phyloP scores from a whole-genome alignment of 2,113 vertebrate genomes.

The Stigmatopora nigra region DNA sequence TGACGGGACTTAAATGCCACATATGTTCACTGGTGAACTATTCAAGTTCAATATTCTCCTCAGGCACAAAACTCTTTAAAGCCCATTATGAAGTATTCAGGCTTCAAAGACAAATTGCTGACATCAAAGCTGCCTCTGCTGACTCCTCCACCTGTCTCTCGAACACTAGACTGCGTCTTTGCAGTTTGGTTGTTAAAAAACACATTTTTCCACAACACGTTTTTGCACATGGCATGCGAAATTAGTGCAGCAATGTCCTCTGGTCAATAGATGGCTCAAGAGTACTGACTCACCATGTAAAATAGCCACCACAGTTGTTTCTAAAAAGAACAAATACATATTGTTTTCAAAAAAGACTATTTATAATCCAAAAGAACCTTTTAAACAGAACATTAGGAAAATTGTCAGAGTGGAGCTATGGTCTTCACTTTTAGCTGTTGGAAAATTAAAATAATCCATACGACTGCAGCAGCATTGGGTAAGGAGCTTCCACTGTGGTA shows the following conservation, averaged over 20 bases:
- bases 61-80: conserved; percentile 55
- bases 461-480: conserved; percentile 28
- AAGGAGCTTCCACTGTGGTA: conserved; percentile 43
- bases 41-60: conserved; percentile 33
- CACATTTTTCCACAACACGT: background rate
- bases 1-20: conserved; percentile 12
- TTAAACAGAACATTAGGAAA: background rate
- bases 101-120: conserved; percentile 57
- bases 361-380: background rate
- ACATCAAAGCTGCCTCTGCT: conserved; percentile 56
- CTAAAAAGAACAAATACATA: background rate
- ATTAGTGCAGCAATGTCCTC: background rate
- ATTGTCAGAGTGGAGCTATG: conserved; percentile 24
- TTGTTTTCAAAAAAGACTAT: background rate
- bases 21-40: background rate
- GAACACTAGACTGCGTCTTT: conserved; percentile 1
- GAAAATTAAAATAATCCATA: conserved; percentile 39
- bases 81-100: conserved; percentile 52
- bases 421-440: conserved; percentile 29
- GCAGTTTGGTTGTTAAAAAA: background rate
- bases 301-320: background rate
- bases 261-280: background rate
- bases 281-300: no score
- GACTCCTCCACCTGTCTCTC: conserved; percentile 23
- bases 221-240: background rate